Percentiles rank a stretch among this genome's conserved stretches.
These are phyloP conservation scores for Lasioglossum zephyrum DNA, from an alignment of 2,888 invertebrate species.

Conservation along the genomic window DNA sequence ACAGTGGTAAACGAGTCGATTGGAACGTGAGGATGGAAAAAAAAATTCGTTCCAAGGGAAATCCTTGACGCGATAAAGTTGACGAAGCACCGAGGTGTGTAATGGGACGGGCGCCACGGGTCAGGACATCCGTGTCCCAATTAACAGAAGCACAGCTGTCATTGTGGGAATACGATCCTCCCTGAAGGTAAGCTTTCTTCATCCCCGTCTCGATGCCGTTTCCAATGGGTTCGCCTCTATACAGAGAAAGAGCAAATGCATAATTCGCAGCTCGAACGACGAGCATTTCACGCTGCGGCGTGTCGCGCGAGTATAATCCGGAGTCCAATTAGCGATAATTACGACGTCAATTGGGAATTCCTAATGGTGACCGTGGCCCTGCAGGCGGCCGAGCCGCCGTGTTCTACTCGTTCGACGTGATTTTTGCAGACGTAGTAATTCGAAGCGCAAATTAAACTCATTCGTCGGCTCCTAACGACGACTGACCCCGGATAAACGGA, in stretches of 20 bases:
- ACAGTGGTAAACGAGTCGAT: slow-evolving; percentile 3
- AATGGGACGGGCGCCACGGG: not conserved
- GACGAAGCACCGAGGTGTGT: not conserved
- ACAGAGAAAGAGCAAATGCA: slow-evolving; percentile 67
- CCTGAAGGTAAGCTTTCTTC: slow-evolving; percentile 23
- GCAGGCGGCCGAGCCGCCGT: slow-evolving; percentile 42
- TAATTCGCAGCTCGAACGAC: slow-evolving; percentile 74
- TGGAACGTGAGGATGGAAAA: not conserved
- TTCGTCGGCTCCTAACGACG: slow-evolving; percentile 66
- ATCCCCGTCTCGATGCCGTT: slow-evolving; percentile 21
- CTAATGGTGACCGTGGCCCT: slow-evolving; percentile 68
- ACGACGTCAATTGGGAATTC: slow-evolving; percentile 79
- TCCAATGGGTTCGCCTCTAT: slow-evolving; percentile 34
- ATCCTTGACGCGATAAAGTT: not conserved
- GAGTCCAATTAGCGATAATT: slow-evolving; percentile 82
- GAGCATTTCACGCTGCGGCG: slow-evolving; percentile 70
- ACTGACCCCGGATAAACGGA: slow-evolving; percentile 33
- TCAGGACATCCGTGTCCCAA: slow-evolving; percentile 13
- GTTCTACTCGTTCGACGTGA: slow-evolving; percentile 49
- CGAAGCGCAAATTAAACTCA: slow-evolving; percentile 70
- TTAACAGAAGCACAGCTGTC: slow-evolving; percentile 25
- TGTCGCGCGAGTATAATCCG: slow-evolving; percentile 74
- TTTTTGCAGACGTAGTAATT: slow-evolving; percentile 74
- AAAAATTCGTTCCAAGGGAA: not conserved
- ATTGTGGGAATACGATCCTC: slow-evolving; percentile 24